These are phyloP conservation scores for Porites evermanni DNA, from an alignment of 92 coral and sea anemone genomes.

Conservation along the genomic window DNA sequence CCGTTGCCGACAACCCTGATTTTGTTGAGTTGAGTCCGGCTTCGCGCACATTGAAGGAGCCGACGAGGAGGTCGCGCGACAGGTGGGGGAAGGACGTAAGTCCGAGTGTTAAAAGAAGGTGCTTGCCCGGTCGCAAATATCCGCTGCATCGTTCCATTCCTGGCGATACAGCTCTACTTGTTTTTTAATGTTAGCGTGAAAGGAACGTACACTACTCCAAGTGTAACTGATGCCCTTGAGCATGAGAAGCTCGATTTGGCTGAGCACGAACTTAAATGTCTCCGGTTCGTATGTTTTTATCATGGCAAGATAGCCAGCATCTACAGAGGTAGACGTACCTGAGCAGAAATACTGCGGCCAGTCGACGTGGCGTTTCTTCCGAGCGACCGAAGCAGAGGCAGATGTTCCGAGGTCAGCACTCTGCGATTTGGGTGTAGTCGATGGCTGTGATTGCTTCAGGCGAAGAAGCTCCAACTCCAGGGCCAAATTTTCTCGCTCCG, in stretches of 20 bases:
- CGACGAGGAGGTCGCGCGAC: background rate
- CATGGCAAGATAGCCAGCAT: slow-evolving; percentile 5
- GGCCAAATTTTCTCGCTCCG: background rate
- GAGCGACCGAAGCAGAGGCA: background rate
- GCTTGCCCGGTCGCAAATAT: background rate
- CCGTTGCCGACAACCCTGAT: background rate
- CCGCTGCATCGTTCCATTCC: background rate
- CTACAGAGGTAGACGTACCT: background rate
- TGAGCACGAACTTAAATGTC: background rate
- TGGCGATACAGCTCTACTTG: background rate
- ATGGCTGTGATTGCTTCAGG: background rate
- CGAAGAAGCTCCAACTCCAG: background rate
- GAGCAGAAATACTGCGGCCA: background rate
- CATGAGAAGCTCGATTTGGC: background rate
- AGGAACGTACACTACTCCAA: background rate
- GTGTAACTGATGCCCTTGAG: background rate
- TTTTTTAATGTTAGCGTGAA: background rate
- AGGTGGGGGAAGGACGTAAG: background rate
- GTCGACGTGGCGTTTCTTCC: background rate
- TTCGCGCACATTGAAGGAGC: background rate
- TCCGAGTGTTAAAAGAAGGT: slow-evolving; percentile 3
- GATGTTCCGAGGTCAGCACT: background rate
- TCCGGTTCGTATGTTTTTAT: background rate
- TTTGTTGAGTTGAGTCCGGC: background rate
- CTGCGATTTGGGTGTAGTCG: background rate